Evolutionary conservation across 2,888 invertebrate genomes (phyloP), one percentile per base, ranked within the genome.

Genomic region (Eupsilia transversa): DNA sequence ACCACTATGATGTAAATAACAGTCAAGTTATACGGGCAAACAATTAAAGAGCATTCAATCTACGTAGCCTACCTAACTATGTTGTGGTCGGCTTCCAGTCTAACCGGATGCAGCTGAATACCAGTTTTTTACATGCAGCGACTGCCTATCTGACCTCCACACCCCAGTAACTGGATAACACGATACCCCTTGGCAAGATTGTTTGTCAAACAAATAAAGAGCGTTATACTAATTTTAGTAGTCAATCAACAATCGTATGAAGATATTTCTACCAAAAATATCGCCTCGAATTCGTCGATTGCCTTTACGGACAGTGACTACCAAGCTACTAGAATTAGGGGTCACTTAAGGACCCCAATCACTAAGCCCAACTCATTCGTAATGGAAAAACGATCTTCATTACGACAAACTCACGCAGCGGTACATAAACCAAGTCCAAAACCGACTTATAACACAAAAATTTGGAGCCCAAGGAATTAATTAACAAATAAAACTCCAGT

Each of bases 401-500:
- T 73, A 20, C n/a, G 2, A 38, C 2, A 75, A 60, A 27, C 73
- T 17, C 30, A 23, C 23, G 17, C 52, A 61, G 2, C 23, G 27
- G 67, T 65, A 54, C 20, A 35, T 63, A 49, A 61, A 17, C 49
- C 46, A 78, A 72, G 54, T 61, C 38, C 33, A 61, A 75, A 65
- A 72, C 49, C 38, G 17, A 65, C 43, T 64, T 63, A 43, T 74
- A 56, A 23, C 27, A 57, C 49, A 71, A 60, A 72, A 67, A 70
- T 43, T 60, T 27, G 14, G 33, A 64, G 56, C 54, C 52, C 64
- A 46, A 80, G 67, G 61, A 81, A 83, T 74, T 66, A 77, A 70
- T 81, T 77, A 76, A 79, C 75, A 76, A 88, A 74, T 77, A 72
- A 76, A 82, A 72, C 60, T 68, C 33, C 49, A 78, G 60, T 66